These are phyloP conservation scores for Montipora capricornis DNA, from an alignment of 64 coral and sea anemone genomes.

Conservation along the genomic window DNA sequence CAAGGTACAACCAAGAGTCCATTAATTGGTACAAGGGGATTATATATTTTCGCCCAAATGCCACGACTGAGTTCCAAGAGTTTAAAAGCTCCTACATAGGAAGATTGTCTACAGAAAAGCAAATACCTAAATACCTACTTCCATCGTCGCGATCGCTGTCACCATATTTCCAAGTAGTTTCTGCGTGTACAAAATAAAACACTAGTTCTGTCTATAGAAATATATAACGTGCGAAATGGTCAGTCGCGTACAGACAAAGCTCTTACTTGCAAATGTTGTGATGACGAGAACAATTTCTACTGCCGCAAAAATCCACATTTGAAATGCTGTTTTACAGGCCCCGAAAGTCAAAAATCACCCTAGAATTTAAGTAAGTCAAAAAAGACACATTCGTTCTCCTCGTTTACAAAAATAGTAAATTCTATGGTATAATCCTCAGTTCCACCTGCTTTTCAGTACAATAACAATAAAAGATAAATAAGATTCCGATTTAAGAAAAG, in stretches of 20 bases:
- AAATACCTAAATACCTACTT: background rate
- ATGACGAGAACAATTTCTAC: background rate
- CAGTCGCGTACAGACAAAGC: too few species aligned
- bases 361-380: background rate
- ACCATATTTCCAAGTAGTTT: constrained; percentile 33
- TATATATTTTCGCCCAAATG: too few species aligned
- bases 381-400: background rate
- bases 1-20: too few species aligned
- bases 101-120: background rate
- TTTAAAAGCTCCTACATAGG: too few species aligned
- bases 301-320: background rate
- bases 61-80: too few species aligned
- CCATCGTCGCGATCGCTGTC: background rate
- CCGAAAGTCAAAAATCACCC: background rate
- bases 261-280: constrained; percentile 15
- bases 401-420: background rate
- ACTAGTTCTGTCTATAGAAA: background rate
- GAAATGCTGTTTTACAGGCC: background rate
- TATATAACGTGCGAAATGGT: background rate
- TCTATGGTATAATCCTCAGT: background rate
- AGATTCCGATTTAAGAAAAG: background rate
- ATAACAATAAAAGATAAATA: constrained; percentile 2
- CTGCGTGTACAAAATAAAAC: constrained; percentile 9
- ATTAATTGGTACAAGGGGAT: too few species aligned
- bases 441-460: constrained; percentile 4